Conservation (phyloP, 2,797 vertebrate genomes). For the Sebastes goodei region DNA sequence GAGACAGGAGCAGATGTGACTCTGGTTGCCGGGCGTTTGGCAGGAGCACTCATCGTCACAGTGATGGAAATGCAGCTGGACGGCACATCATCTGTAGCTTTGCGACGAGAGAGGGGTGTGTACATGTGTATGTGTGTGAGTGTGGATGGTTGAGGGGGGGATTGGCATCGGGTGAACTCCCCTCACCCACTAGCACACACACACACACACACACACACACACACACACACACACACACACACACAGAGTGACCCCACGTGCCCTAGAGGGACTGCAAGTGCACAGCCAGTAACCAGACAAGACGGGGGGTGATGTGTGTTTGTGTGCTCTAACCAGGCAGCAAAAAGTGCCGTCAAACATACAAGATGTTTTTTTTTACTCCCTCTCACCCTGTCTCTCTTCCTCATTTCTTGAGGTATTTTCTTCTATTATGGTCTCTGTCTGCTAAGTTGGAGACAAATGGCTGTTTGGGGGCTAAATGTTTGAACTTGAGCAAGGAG, state of each 20-base stretch:
- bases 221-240: constrained; percentile 5
- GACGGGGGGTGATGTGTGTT: constrained; percentile 45
- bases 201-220: constrained; percentile 40
- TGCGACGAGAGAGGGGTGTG: constrained; percentile 59
- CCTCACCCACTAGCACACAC: constrained; percentile 59
- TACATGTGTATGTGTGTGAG: constrained; percentile 3
- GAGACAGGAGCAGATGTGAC: constrained; percentile 97
- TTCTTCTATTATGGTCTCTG: constrained; percentile 70
- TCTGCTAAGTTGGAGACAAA: constrained; percentile 77
- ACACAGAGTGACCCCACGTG: constrained; percentile 62
- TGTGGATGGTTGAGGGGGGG: constrained; percentile 28
- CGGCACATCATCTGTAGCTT: constrained; percentile 96
- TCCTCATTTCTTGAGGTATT: constrained; percentile 76
- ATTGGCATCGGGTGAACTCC: constrained; percentile 80
- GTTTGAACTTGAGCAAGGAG: constrained; percentile 84
- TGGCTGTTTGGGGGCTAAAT: constrained; percentile 79
- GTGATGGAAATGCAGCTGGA: constrained; percentile 92
- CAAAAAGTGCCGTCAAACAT: constrained; percentile 80
- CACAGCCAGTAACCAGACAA: constrained; percentile 81
- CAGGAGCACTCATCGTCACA: constrained; percentile 96
- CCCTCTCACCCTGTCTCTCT: constrained; percentile 15
- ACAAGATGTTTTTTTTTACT: constrained; percentile 65
- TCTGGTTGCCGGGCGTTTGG: constrained; percentile 97
- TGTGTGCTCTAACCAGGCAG: constrained; percentile 65
- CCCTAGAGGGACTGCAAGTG: constrained; percentile 81